Base-by-base conservation (phyloP, 2,113 vertebrate genomes). In the Tragulus kanchil region DNA sequence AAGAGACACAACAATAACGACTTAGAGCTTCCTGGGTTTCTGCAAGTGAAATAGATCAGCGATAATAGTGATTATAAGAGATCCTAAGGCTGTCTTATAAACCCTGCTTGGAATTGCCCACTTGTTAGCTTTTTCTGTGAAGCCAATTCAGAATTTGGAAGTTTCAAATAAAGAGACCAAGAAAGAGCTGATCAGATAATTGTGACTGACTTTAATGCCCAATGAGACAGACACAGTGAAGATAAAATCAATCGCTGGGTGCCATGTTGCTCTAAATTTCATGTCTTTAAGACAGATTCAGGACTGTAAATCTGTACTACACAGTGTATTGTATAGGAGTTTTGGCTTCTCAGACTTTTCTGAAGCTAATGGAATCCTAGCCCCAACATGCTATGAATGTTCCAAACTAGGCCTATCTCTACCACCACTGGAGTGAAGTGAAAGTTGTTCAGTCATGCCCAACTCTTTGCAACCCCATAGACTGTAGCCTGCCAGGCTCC, bases 221-320 rank as follows among this genome's bases (percentile, higher is more conserved):
- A 87, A 14, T n/a, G 45, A 75, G 56, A 84, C 1, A 26, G 65
- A 82, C n/a, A 61, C 31, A 78, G 11, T 52, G 65, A 95, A 73
- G 23, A 85, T 25, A 31, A n/a, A 96, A 89, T 81, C 23, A 45
- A 48, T 52, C 56, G 5, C 14, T 85, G 73, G 21, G 56, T 59
- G 36, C 8, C 21, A 14, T 36, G 54, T 50, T 82, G n/a, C 56
- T 93, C 59, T 93, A 94, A 90, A 78, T 83, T 48, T 86, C n/a
- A 6, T 36, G 15, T 73, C 62, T 96, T 85, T 62, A 87, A 94
- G 65, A 67, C 67, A 93, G 94, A 95, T 42, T 67, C 36, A 12
- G 11, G 14, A 79, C 56, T 50, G 9, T 54, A 67, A 86, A 93
- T 91, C 78, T 87, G 17, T 3, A n/a, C 25, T 36, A 56, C n/a